Evolutionary conservation across 2,113 vertebrate genomes (phyloP).

Genomic region (Halcyon malimbica): DNA sequence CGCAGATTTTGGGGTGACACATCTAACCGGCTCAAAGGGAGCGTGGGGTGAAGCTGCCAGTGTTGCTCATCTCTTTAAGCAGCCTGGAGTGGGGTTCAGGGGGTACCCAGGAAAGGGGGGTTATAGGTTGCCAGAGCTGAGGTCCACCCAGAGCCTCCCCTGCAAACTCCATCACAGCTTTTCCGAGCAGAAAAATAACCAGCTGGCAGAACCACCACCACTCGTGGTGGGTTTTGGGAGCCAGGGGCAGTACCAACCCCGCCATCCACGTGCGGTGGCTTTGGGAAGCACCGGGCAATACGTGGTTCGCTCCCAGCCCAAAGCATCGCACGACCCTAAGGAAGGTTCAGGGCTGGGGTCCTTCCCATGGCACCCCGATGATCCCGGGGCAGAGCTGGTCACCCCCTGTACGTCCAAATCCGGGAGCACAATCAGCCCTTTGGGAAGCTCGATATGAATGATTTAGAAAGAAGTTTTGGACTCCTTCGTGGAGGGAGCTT

Average conservation of each 20-base stretch:
- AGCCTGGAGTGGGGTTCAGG: not conserved
- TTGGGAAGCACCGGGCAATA: accelerated
- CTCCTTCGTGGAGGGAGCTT: not conserved
- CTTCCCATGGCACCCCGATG: accelerated
- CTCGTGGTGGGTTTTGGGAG: not conserved
- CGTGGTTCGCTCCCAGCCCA: accelerated
- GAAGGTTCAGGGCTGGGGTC: not conserved
- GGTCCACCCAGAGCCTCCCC: not conserved
- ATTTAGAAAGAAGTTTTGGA: not conserved
- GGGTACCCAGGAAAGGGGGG: not conserved
- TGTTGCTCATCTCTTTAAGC: accelerated
- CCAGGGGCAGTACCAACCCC: not conserved
- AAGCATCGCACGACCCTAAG: accelerated
- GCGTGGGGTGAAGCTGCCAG: not conserved
- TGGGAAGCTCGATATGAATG: not conserved
- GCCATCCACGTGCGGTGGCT: accelerated
- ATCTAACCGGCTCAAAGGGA: accelerated
- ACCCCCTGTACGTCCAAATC: not conserved
- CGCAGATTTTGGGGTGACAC: not conserved
- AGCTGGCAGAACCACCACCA: not conserved
- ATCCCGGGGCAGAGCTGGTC: not conserved
- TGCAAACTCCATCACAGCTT: not conserved
- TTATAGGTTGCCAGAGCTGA: accelerated
- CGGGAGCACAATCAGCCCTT: not conserved
- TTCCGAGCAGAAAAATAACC: not conserved